Evolutionary conservation across 2,113 vertebrate species (phyloP), one percentile per base, ranked within the genome.

Genomic region (Chauna torquata): DNA sequence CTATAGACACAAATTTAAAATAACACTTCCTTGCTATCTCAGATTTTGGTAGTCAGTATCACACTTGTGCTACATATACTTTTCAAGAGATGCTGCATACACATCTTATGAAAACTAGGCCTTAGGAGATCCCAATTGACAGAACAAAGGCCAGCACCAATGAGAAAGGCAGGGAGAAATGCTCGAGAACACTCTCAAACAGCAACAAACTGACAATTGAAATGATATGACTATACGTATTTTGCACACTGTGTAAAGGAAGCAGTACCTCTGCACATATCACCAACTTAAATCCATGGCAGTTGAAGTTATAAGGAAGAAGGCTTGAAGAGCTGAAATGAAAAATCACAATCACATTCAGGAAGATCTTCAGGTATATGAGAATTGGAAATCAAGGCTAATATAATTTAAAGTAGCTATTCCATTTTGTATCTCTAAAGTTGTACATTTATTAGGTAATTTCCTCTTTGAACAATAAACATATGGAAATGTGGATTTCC

Each of bases 391-490:
- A 30, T 71, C 49, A 90, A 79, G 52, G 18, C 16, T 25, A 91
- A 40, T 8, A 19, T 14, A 49, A 87, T 40, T 65, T 79, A 38
- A 36, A 69, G 54, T 9, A 49, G 12, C 36, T 54, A 76, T 16
- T 44, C 27, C 40, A 34, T 80, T 91, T 80, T 44, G 50, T 38
- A 62, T 11, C 25, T 17, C 69, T 40, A 4, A 93, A 64, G 38
- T 78, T 86, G 83, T 69, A 77, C 18, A 80, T 27, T 64, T 76
- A 42, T 38, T 68, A 87, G 27, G 81, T 42, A 80, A 86, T 93
- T 95, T 94, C 90, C 92, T 70, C 58, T 77, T 69, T 82, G 61
- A 74, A 87, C 77, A 82, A 82, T 8, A 94, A 94, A 40, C 5
- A 38, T 24, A 79, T 11, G 23, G 49, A 69, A 95, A 93, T 8